phyloP scores from a whole-genome alignment of 2,888 invertebrate genomes.

The Axea sp. region DNA sequence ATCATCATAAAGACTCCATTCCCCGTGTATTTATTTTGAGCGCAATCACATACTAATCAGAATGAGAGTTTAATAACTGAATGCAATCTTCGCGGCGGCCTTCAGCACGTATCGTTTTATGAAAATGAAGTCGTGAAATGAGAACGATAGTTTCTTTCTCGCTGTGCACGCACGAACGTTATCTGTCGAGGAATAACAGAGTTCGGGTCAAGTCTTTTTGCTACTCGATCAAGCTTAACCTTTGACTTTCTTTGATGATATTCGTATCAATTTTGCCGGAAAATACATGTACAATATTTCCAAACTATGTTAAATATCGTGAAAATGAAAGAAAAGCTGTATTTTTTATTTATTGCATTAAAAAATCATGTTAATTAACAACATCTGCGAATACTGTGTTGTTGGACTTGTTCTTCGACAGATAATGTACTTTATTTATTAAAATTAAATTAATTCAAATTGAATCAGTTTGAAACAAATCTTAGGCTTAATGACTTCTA shows the following conservation, averaged over 20 bases:
- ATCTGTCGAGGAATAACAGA: conserved; percentile 52
- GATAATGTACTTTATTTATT: too few relatives aligned
- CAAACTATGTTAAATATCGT: too few relatives aligned
- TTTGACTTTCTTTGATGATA: conserved; percentile 49
- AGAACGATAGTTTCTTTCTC: conserved; percentile 51
- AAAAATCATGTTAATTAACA: too few relatives aligned
- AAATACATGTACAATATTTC: conserved; percentile 10
- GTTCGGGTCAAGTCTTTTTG: conserved; percentile 49
- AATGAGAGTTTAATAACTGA: conserved; percentile 40
- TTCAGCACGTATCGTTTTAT: conserved; percentile 46
- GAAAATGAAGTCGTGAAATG: conserved; percentile 57
- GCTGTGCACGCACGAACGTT: conserved; percentile 29
- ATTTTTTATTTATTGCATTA: too few relatives aligned
- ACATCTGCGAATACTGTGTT: too few relatives aligned
- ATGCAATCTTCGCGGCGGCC: conserved; percentile 38
- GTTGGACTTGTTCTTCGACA: too few relatives aligned
- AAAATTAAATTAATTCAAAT: too few relatives aligned
- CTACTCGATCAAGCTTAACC: conserved; percentile 42
- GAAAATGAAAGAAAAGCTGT: too few relatives aligned
- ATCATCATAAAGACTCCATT: too few relatives aligned
- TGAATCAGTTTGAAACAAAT: too few relatives aligned
- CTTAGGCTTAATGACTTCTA: too few relatives aligned
- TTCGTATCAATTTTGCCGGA: conserved; percentile 43
- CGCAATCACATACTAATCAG: conserved; percentile 29
- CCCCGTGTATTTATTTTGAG: too few relatives aligned